phyloP scores from a whole-genome alignment of 2,888 invertebrate genomes.

The Dolomedes plantarius region DNA sequence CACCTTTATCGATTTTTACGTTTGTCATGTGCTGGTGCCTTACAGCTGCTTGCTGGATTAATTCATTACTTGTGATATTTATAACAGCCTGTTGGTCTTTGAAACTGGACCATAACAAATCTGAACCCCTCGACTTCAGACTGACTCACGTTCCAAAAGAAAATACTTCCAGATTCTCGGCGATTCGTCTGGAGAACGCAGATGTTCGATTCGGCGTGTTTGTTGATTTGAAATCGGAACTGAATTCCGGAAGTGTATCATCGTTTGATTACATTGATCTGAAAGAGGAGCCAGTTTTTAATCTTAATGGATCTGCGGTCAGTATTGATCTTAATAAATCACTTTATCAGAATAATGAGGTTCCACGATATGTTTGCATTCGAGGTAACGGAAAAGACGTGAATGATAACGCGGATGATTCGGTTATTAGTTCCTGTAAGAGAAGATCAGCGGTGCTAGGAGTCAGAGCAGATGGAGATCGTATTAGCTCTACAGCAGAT shows the following conservation, averaged over 20 bases:
- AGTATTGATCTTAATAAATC: conserved; percentile 16
- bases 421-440: conserved; percentile 31
- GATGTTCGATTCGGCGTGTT: conserved; percentile 27
- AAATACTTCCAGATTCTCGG: neutral
- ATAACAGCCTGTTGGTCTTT: neutral
- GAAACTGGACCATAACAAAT: neutral
- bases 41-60: neutral
- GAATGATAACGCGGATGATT: neutral
- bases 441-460: conserved; percentile 30
- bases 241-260: neutral
- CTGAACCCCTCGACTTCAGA: neutral
- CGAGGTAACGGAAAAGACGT: neutral
- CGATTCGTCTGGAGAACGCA: conserved; percentile 27
- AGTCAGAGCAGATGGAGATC: conserved; percentile 34
- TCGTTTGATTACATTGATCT: conserved; percentile 15
- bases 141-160: neutral
- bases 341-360: neutral
- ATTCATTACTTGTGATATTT: neutral
- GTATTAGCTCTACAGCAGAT: conserved; percentile 22
- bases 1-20: conserved; percentile 35
- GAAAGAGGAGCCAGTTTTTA: neutral
- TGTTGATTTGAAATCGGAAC: conserved; percentile 29
- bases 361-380: conserved; percentile 23
- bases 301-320: conserved; percentile 8
- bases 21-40: conserved; percentile 48